phyloP scores from a whole-genome alignment of 2,888 invertebrate genomes.

The Abrostola tripartita region DNA sequence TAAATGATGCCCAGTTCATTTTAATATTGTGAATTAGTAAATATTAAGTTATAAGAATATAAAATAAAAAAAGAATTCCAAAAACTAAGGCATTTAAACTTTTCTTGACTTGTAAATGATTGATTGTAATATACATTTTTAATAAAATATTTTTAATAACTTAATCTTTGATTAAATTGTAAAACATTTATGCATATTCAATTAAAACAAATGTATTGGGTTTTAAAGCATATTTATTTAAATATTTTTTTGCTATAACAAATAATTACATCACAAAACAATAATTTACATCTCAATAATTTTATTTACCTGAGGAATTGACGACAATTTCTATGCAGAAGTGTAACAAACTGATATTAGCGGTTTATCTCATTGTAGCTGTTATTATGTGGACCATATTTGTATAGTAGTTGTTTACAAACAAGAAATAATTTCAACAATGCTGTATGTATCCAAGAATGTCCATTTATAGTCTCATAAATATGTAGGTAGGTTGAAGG shows the following conservation, averaged over 20 bases:
- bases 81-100: conserved; percentile 55
- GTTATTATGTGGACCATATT: background rate
- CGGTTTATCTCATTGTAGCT: too few relatives aligned
- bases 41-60: conserved; percentile 36
- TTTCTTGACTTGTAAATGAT: conserved; percentile 57
- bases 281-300: conserved; percentile 19
- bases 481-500: too few relatives aligned
- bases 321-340: background rate
- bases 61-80: conserved; percentile 46
- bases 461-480: background rate
- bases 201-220: background rate
- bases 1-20: conserved; percentile 28
- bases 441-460: background rate
- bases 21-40: conserved; percentile 22
- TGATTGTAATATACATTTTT: conserved; percentile 56
- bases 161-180: conserved; percentile 16
- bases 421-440: background rate
- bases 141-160: conserved; percentile 59
- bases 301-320: conserved; percentile 2
- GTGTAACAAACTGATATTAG: background rate
- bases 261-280: conserved; percentile 33
- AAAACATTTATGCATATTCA: background rate
- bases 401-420: background rate
- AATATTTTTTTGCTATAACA: conserved; percentile 38
- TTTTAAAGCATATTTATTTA: conserved; percentile 42